Evolutionary conservation across 2,888 invertebrate genomes (phyloP).

Genomic region (Caenorhabditis imperialis): DNA sequence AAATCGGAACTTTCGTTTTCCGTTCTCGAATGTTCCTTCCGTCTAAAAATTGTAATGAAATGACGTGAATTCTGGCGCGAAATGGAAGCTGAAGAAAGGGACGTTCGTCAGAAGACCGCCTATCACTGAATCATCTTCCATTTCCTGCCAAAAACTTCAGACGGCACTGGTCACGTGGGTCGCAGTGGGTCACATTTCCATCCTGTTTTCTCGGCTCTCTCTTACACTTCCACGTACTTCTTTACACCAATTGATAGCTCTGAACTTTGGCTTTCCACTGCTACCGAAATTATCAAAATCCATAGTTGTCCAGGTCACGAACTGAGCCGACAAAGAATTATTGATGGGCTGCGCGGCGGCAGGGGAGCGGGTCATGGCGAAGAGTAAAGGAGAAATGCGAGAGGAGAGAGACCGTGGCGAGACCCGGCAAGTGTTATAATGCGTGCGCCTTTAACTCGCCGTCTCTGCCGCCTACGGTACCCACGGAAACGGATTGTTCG

Average conservation of each 20-base stretch:
- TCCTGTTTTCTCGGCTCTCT: slow-evolving; percentile 11
- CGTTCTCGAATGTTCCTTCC: neutral
- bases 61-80: neutral
- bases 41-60: slow-evolving; percentile 12
- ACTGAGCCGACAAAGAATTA: slow-evolving; percentile 50
- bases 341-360: slow-evolving; percentile 59
- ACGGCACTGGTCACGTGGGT: slow-evolving; percentile 32
- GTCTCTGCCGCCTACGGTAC: slow-evolving; percentile 45
- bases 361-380: slow-evolving; percentile 13
- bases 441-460: slow-evolving; percentile 42
- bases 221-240: slow-evolving; percentile 8
- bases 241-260: slow-evolving; percentile 19
- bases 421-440: slow-evolving; percentile 47
- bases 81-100: slow-evolving; percentile 4
- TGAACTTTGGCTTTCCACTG: slow-evolving; percentile 9
- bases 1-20: no score
- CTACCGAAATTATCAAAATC: slow-evolving; percentile 23
- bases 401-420: slow-evolving; percentile 31
- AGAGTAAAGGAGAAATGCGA: slow-evolving; percentile 34
- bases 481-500: neutral
- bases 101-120: slow-evolving; percentile 13
- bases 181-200: slow-evolving; percentile 6
- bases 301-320: slow-evolving; percentile 4
- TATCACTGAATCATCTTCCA: slow-evolving; percentile 27
- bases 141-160: slow-evolving; percentile 20